These are phyloP conservation scores for Myoxocephalus aenaeus DNA, from an alignment of 2,797 vertebrate species.

Conservation along the genomic window DNA sequence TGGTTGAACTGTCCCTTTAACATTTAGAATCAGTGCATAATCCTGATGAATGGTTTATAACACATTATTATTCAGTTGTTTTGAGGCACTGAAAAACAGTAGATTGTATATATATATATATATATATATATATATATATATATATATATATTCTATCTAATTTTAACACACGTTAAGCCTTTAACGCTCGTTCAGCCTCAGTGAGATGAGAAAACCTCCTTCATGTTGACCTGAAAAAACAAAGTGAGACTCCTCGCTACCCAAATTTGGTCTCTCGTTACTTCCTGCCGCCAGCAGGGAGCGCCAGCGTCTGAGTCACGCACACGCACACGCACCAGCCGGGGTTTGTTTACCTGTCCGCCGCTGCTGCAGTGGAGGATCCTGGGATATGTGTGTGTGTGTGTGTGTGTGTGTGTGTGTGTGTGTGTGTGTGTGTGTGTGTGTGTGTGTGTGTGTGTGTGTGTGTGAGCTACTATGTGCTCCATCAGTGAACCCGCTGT, in stretches of 20 bases:
- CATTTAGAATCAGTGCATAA: background rate
- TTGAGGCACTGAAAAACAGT: background rate
- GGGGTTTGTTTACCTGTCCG: constrained; percentile 79
- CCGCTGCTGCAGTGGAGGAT: constrained; percentile 66
- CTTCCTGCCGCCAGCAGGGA: constrained; percentile 61
- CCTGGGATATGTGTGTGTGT: constrained; percentile 42
- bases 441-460: background rate
- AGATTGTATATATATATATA: background rate
- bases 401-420: background rate
- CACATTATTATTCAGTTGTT: background rate
- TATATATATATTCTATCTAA: background rate
- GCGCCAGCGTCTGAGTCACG: constrained; percentile 57
- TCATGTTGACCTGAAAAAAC: background rate
- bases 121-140: background rate
- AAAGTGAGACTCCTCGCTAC: background rate
- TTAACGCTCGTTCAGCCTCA: background rate
- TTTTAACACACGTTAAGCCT: background rate
- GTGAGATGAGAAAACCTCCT: background rate
- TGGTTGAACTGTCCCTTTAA: background rate
- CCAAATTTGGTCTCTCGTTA: background rate
- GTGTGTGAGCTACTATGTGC: constrained; percentile 26
- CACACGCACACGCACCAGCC: constrained; percentile 19
- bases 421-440: background rate
- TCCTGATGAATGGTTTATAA: background rate
- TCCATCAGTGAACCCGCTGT: constrained; percentile 44